Conservation (phyloP, 92 coral and sea anemone species). For the Micromussa lordhowensis region DNA sequence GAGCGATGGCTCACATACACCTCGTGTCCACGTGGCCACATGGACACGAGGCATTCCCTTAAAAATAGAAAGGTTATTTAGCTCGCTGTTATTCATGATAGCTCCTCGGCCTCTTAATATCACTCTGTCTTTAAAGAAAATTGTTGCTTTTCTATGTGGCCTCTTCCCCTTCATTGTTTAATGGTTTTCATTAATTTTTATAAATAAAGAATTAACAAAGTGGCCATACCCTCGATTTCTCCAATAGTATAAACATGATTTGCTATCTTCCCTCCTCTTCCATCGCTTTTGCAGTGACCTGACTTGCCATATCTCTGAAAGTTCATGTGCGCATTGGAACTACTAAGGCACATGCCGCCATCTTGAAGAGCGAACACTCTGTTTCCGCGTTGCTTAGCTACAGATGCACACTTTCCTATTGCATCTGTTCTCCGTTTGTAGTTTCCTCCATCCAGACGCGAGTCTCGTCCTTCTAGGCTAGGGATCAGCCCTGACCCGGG, state of each 20-base stretch:
- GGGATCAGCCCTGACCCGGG: neutral
- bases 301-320: conserved; percentile 9
- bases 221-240: neutral
- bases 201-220: neutral
- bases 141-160: too few relatives aligned
- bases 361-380: conserved; percentile 30
- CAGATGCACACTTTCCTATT: conserved; percentile 23
- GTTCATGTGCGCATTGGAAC: conserved; percentile 5
- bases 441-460: neutral
- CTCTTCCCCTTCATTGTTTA: too few relatives aligned
- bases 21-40: too few relatives aligned
- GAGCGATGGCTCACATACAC: too few relatives aligned
- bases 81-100: too few relatives aligned
- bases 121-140: too few relatives aligned
- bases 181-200: too few relatives aligned
- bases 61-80: too few relatives aligned
- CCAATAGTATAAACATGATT: conserved; percentile 24
- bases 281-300: neutral
- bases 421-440: neutral
- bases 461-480: conserved; percentile 16
- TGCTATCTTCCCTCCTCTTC: conserved; percentile 19
- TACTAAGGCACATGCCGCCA: conserved; percentile 29
- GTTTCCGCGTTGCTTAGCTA: neutral
- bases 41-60: too few relatives aligned
- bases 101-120: too few relatives aligned